Base-by-base conservation (phyloP, 2,888 invertebrate genomes). In the Geophilus truncorum region DNA sequence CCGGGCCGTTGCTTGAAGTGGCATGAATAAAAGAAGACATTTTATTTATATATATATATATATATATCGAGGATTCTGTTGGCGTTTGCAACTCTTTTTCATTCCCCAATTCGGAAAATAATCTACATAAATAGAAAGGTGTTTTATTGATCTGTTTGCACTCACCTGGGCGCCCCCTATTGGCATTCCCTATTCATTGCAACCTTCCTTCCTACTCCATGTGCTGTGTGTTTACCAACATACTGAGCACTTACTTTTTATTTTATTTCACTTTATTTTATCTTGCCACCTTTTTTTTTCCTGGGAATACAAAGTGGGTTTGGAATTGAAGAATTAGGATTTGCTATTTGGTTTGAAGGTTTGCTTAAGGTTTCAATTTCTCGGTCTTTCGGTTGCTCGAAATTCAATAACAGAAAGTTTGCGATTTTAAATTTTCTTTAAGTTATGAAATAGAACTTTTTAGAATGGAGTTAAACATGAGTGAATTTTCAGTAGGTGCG, bases 141-240 rank as follows among this genome's bases (percentile, higher is more conserved):
- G 62, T 62, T 62, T 62, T 62, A 62, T 62, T 62, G 62, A 62
- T 62, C 62, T 62, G 62, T 62, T 62, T 62, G 62, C 62, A 62
- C 62, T 62, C 62, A 62, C 62, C 62, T 62, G 62, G 62, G 62
- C 23, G 62, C 62, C 62, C 62, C 62, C 62, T 62, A 7, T 23
- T 62, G 23, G 62, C 62, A 25, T 62, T 62, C 62, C 9, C 62
- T 62, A 62, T 62, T 25, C 62, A 25, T 62, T 25, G 62, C 15
- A 2, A 5, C 21, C 23, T 62, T 0, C 25, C 23, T 62, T 21
- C 62, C 21, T 7, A 0, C 62, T 7, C 1, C 23, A 23, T 23
- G 23, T 21, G 62, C n/a, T 23, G 6, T 62, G 23, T 25, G 25
- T 25, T 25, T 62, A 23, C 25, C 62, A 15, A 62, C 9, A 62